A percentile compares a stretch with the other conserved stretches of the same genome.
Evolutionary conservation across 2,797 vertebrate genomes (phyloP).

Genomic region (Gymnopithys bicolor): DNA sequence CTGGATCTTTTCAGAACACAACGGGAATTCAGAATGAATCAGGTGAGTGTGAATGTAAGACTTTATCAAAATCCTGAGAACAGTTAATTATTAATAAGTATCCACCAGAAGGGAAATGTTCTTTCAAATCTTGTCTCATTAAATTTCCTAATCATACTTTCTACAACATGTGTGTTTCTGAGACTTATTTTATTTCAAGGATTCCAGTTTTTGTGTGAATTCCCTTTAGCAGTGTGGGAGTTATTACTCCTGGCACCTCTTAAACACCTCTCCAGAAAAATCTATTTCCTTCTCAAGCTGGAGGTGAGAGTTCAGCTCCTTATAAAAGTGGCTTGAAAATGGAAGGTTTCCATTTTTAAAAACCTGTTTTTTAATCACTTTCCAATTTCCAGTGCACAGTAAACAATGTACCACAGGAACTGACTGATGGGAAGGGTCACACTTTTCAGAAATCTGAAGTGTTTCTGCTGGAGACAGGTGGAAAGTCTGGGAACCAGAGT

Average conservation of each 20-base stretch:
- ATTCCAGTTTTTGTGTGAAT: neutral
- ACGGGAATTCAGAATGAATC: constrained; percentile 82
- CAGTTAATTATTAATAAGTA: constrained; percentile 57
- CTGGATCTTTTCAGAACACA: constrained; percentile 77
- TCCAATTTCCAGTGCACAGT: neutral
- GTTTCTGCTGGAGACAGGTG: neutral
- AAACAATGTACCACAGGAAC: neutral
- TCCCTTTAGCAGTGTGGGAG: neutral
- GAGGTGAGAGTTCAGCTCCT: neutral
- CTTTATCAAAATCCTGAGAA: constrained; percentile 65
- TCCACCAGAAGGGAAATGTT: neutral
- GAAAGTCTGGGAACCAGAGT: neutral
- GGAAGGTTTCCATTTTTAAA: neutral
- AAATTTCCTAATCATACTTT: neutral
- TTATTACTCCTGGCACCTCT: neutral
- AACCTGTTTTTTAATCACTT: neutral
- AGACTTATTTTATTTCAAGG: neutral
- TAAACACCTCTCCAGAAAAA: neutral
- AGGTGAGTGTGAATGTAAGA: constrained; percentile 79
- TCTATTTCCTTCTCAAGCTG: neutral
- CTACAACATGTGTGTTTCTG: neutral
- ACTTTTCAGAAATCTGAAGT: neutral
- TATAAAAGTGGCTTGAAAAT: neutral
- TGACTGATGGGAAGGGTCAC: neutral
- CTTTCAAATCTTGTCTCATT: neutral